Evolutionary conservation across 2,797 vertebrate genomes (phyloP).

Genomic region (Sebastes elongatus): DNA sequence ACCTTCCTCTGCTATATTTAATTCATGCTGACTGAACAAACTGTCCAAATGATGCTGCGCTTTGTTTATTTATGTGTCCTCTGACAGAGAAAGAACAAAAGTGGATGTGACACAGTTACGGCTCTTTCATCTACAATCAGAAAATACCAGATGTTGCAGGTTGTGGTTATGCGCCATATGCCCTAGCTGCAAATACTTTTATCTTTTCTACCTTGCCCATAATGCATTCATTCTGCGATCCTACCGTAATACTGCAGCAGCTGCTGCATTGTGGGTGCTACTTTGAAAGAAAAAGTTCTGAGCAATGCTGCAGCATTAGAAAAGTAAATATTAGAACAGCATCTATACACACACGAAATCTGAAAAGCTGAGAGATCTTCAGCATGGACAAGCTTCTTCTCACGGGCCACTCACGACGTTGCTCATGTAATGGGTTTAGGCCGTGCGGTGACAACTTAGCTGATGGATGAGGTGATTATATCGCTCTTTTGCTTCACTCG

Average conservation of each 20-base stretch:
- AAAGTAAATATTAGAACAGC: neutral
- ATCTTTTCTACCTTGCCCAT: neutral
- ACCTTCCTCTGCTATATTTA: constrained; percentile 34
- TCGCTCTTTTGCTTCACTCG: constrained; percentile 57
- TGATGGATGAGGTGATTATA: constrained; percentile 77
- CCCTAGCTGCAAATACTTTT: constrained; percentile 3
- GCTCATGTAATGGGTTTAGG: constrained; percentile 58
- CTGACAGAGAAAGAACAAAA: constrained; percentile 33
- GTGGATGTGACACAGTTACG: constrained; percentile 31
- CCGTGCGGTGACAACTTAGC: constrained; percentile 55
- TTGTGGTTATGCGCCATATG: constrained; percentile 13
- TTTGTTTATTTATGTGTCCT: constrained; percentile 41
- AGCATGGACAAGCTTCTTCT: constrained; percentile 32
- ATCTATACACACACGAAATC: neutral
- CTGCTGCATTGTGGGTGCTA: neutral
- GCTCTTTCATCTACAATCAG: constrained; percentile 30
- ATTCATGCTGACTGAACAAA: constrained; percentile 51
- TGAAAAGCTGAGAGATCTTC: constrained; percentile 23
- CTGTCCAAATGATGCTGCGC: constrained; percentile 35
- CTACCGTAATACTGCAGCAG: neutral
- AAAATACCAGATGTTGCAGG: constrained; percentile 33
- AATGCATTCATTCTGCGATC: neutral
- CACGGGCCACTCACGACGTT: constrained; percentile 14
- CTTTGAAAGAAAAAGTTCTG: neutral
- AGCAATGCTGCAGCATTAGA: neutral